Evolutionary conservation across 2,797 vertebrate genomes (phyloP).

Genomic region (Parotocinclus haroldoi): DNA sequence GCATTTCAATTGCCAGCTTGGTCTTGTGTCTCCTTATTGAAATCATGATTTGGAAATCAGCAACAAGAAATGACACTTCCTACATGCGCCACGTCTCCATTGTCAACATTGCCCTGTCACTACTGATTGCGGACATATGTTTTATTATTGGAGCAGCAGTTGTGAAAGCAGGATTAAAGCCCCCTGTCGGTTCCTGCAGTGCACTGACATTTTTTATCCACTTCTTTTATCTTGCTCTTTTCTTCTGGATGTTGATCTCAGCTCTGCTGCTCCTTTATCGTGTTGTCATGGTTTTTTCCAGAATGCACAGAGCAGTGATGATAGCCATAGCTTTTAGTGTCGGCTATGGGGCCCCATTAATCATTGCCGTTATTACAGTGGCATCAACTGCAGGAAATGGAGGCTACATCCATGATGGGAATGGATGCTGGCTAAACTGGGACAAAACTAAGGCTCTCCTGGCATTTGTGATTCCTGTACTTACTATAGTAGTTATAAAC

Average conservation of each 20-base stretch:
- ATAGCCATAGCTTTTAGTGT: constrained; percentile 75
- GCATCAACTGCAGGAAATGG: constrained; percentile 73
- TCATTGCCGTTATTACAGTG: constrained; percentile 79
- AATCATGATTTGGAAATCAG: constrained; percentile 77
- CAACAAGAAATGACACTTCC: constrained; percentile 82
- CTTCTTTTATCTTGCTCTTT: constrained; percentile 86
- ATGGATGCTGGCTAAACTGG: constrained; percentile 84
- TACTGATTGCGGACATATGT: constrained; percentile 83
- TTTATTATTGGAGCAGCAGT: constrained; percentile 76
- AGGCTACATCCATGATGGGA: constrained; percentile 57
- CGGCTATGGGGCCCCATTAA: constrained; percentile 81
- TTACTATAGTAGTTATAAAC: constrained; percentile 80
- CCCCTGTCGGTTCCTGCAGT: constrained; percentile 63
- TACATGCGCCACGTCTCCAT: constrained; percentile 86
- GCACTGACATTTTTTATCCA: constrained; percentile 86
- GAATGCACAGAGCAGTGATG: constrained; percentile 73
- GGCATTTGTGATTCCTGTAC: constrained; percentile 83
- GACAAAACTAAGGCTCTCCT: constrained; percentile 74
- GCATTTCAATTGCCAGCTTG: constrained; percentile 81
- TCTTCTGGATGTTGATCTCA: constrained; percentile 92
- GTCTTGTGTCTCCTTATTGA: constrained; percentile 82
- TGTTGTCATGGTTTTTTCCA: constrained; percentile 76
- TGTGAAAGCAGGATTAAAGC: constrained; percentile 10
- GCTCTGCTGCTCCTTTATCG: constrained; percentile 85
- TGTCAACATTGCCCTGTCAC: constrained; percentile 80